Percentiles rank a stretch among this genome's conserved stretches.
Conservation (phyloP, 2,797 vertebrate species). For the Clamator glandarius region DNA sequence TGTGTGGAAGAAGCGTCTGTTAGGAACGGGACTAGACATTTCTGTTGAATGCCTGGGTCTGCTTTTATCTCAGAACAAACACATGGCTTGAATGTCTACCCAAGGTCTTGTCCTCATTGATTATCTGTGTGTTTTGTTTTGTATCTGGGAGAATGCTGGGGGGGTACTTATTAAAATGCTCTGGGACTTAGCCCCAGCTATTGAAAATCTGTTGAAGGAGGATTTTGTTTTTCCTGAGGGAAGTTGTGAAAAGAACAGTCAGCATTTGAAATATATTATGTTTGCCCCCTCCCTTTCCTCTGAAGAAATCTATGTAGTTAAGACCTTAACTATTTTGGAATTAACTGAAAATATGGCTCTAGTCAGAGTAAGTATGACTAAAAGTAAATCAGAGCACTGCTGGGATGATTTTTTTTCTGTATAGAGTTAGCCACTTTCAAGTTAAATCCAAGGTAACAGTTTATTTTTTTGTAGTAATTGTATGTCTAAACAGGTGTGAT, state of each 20-base stretch:
- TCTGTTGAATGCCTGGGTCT: neutral
- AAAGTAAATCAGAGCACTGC: neutral
- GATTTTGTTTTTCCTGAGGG: neutral
- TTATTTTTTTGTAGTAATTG: neutral
- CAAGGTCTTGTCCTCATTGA: neutral
- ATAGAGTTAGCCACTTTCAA: neutral
- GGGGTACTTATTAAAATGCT: neutral
- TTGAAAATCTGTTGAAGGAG: neutral
- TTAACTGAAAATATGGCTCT: neutral
- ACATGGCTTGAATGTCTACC: neutral
- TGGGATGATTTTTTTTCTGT: neutral
- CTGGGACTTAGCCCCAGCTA: neutral
- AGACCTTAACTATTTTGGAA: neutral
- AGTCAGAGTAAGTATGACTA: neutral
- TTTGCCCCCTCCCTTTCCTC: neutral
- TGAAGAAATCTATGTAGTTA: neutral
- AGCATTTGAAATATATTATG: neutral
- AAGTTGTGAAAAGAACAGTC: neutral
- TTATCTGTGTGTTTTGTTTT: neutral
- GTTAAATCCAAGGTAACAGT: neutral
- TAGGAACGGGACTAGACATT: neutral
- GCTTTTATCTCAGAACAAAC: neutral
- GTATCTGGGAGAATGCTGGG: neutral
- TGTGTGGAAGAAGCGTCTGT: neutral
- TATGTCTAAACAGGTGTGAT: neutral